Evolutionary conservation across 2,113 vertebrate species (phyloP).

Genomic region (Chloebia gouldiae): DNA sequence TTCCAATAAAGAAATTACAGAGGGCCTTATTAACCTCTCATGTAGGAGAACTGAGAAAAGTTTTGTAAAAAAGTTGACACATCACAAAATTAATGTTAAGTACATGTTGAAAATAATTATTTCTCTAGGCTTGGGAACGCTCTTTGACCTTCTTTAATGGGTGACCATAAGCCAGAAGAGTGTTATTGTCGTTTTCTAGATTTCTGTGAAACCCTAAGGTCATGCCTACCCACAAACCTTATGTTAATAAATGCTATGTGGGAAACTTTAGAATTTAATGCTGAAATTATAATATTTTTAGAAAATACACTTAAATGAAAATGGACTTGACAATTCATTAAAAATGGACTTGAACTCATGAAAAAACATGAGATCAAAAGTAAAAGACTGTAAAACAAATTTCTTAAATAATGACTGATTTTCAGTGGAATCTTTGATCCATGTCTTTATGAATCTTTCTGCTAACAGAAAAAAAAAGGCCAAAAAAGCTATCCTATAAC

Average conservation of each 20-base stretch:
- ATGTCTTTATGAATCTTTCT: neutral
- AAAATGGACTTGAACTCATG: neutral
- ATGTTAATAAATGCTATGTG: neutral
- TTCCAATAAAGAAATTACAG: neutral
- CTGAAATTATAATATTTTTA: neutral
- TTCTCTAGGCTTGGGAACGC: neutral
- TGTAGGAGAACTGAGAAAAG: neutral
- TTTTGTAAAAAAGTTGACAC: neutral
- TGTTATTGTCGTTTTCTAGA: neutral
- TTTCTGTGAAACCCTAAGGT: neutral
- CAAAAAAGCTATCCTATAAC: neutral
- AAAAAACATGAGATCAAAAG: slow-evolving; percentile 11
- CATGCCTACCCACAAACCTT: neutral
- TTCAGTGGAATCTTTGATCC: neutral
- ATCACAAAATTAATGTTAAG: neutral
- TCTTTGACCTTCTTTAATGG: neutral
- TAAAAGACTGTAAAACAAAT: neutral
- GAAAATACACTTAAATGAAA: neutral
- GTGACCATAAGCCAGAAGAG: neutral
- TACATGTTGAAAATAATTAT: neutral
- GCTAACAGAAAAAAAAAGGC: neutral
- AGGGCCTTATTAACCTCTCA: neutral
- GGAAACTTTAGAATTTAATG: neutral
- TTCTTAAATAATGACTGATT: neutral
- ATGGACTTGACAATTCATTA: neutral